Percentiles rank a stretch among this genome's conserved stretches.
Evolutionary conservation across 2,888 invertebrate species (phyloP).

Genomic region (Nemotelus nigrinus): DNA sequence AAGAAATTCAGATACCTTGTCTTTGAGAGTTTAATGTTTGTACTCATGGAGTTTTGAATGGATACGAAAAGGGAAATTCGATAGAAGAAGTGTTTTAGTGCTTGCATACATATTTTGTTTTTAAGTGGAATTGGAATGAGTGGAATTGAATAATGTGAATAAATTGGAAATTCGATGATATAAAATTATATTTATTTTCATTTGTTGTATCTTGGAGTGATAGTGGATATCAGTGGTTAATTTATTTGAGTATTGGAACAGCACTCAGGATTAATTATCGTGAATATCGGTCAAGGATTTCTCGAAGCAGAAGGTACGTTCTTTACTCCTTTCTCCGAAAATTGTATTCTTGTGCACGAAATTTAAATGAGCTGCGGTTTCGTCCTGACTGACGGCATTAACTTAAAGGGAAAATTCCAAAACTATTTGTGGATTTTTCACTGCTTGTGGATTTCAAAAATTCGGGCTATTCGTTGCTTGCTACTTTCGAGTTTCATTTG

Average conservation of each 20-base stretch:
- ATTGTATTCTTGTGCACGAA: background rate
- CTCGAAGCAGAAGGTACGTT: background rate
- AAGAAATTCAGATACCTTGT: slow-evolving; percentile 6
- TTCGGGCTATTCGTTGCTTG: slow-evolving; percentile 4
- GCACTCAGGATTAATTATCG: slow-evolving; percentile 14
- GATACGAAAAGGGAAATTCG: background rate
- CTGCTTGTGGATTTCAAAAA: background rate
- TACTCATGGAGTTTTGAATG: slow-evolving; percentile 2
- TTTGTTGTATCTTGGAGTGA: slow-evolving; percentile 8
- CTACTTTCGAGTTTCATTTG: background rate
- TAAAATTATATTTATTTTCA: background rate
- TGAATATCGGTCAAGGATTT: slow-evolving; percentile 2
- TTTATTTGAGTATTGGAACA: background rate
- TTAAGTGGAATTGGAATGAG: background rate
- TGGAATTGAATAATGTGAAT: background rate
- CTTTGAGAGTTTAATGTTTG: background rate
- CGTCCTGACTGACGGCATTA: background rate
- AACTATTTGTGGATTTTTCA: background rate
- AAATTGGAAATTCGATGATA: background rate
- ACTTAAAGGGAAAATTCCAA: background rate
- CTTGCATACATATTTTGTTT: background rate
- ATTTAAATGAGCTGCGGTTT: background rate
- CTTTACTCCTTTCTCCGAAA: background rate
- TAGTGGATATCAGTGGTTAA: background rate
- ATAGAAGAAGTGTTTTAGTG: background rate